A percentile compares a stretch with the other conserved stretches of the same genome.
Conservation (phyloP, 2,888 invertebrate genomes). For the Lagria hirta region DNA sequence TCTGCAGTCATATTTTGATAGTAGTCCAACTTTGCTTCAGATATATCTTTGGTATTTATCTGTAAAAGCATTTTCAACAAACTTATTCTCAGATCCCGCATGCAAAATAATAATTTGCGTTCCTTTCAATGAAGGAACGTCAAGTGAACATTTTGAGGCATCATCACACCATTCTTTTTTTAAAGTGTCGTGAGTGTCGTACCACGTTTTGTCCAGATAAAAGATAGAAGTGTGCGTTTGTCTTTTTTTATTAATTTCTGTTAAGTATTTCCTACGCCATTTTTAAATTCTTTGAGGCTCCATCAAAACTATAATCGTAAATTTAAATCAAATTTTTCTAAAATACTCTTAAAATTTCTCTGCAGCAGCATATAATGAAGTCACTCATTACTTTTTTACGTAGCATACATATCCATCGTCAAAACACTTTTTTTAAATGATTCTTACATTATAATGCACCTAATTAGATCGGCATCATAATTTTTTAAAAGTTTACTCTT, state of each 20-base stretch:
- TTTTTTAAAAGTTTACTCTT: too few species aligned
- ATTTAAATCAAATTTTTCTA: too few species aligned
- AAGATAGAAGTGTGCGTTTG: not conserved
- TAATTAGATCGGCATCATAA: too few species aligned
- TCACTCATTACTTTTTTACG: too few species aligned
- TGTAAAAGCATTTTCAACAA: not conserved
- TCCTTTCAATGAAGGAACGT: not conserved
- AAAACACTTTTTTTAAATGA: too few species aligned
- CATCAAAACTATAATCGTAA: too few species aligned
- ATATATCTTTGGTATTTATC: not conserved
- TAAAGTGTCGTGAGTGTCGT: too few species aligned
- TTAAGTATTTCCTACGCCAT: not conserved
- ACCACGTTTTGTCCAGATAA: slow-evolving; percentile 1
- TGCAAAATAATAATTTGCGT: slow-evolving; percentile 1
- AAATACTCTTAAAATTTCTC: too few species aligned
- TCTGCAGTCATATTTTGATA: not conserved
- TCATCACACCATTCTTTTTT: not conserved
- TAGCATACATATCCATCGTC: too few species aligned
- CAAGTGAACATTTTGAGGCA: not conserved
- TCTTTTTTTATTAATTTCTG: not conserved
- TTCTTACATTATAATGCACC: too few species aligned
- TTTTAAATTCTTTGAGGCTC: not conserved
- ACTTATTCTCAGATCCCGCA: not conserved
- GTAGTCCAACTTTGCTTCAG: not conserved
- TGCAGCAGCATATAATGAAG: too few species aligned